Evolutionary conservation across 2,797 vertebrate species (phyloP), one percentile per base, ranked within the genome.

Genomic region (Pristis pectinata): DNA sequence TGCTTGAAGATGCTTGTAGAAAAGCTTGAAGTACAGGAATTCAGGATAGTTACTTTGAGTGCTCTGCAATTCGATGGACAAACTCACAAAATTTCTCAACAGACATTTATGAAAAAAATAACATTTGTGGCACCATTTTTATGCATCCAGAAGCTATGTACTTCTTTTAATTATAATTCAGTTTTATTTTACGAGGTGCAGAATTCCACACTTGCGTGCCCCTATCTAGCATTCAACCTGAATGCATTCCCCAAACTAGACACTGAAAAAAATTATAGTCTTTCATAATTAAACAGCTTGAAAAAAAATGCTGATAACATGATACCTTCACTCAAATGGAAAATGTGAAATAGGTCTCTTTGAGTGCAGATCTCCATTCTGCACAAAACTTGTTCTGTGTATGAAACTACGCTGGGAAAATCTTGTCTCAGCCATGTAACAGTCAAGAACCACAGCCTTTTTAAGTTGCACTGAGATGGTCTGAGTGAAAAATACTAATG

Each of bases 381-480:
- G n/a, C 91, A 67, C 61, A 91, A 67, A 5, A 91, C 24, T 67
- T n/a, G 87, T 37, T 91, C 59, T 11, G 87, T 11, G n/a, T 41
- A 67, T 0, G 61, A 91, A 67, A 67, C 61, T 91, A 61, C n/a
- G 11, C 87, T 67, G 87, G 61, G 61, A 91, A 91, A 91, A 67
- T 41, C n/a, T 67, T 41, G 59, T 19, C 61, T 67, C n/a, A 22
- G 22, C 5, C n/a, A 37, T 91, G n/a, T 37, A 64, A 91, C 87
- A 91, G 41, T 67, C 7, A 34, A 91, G 87, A 91, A 91, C 87
- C 87, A 91, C 87, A 91, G n/a, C n/a, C 61, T 91, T 91, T 91
- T 74, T 41, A 91, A 91, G n/a, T 37, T 37, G 34, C 87, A 22
- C 64, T 91, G 87, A 91, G n/a, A 67, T 2, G 2, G n/a, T 37